Evolutionary conservation across 1,140 invertebrate species (phyloP), one percentile per base, ranked within the genome.

Genomic region (Drosophila elegans): DNA sequence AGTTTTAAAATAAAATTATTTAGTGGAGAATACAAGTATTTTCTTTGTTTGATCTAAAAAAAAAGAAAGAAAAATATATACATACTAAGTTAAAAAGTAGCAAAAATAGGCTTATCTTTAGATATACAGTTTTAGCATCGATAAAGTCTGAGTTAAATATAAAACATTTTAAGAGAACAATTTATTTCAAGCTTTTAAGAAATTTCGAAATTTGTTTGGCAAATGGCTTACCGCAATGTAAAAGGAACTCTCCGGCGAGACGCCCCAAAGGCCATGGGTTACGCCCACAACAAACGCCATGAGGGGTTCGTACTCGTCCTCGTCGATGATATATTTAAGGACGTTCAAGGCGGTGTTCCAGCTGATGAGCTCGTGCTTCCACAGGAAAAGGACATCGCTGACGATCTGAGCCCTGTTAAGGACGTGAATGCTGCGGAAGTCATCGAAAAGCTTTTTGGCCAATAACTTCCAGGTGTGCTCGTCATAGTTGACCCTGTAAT

Each of bases 341-440:
- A 75, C 73, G 41, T 75, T 57, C 2, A 75, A n/a, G n/a, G 46
- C 36, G 1, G 52, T 75, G n/a, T 0, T 1, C 60, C 72, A 66
- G 13, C 13, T 36, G 4, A 75, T 13, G 1, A 49, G 21, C 0
- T 13, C 3, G 2, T 53, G 41, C 1, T 36, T 36, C 36, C 61
- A 41, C 11, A 97, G 93, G 75, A 95, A 95, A 53, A 97, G 94
- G 4, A 95, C 93, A 92, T 98, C 97, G 45, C 95, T 95, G 16
- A 98, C 93, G 3, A 97, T 92, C 91, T 97, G 96, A 0, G 96
- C 96, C 63, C 96, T 91, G 72, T 96, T 97, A 4, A 96, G 92
- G 2, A 93, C 90, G 9, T 95, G 94, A 13, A 97, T 95, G n/a
- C 91, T 86, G 56, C 79, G 61, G 64, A 90, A 93, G 80, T 92